Evolutionary conservation across 1,140 invertebrate species (phyloP), one percentile per base, ranked within the genome.

Genomic region (Achroia grisella): DNA sequence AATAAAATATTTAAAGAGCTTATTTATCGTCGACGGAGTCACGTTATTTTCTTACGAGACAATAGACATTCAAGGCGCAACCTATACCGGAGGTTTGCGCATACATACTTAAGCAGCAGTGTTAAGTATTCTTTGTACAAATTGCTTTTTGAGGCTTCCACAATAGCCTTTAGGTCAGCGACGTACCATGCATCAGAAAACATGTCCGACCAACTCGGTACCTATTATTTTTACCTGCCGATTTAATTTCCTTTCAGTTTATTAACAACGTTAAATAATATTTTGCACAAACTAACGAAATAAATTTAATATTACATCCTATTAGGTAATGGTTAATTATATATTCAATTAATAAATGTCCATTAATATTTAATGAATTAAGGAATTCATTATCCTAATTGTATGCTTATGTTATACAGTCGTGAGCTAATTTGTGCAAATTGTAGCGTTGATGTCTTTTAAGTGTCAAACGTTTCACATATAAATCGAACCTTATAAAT

Each of bases 81-180:
- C 40, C 48, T 44, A 48, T 32, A 48, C 51, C 60, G 57, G 43
- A 52, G 47, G 40, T 39, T 36, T 12, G 46, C 44, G 45, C 48
- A 60, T 62, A 62, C 56, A 59, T 66, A 63, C 52, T 33, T 47
- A 52, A 54, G 48, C 37, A 53, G 50, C 50, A 5, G 52, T 56
- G 65, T 71, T 71, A 68, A 64, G 67, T 75, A 74, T 72, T 68
- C 71, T 59, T 53, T 47, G 54, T 62, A 72, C 59, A 78, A 76
- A 77, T 72, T 72, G 69, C 67, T 65, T 72, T 72, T 61, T 47
- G 50, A 55, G 53, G 54, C 61, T 56, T 46, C 44, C 23, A 61
- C 67, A 72, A 70, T 63, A 50, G 57, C 43, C 60, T 64, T 62
- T 58, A 46, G 58, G 59, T 59, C 59, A 66, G 33, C 52, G 57